A percentile compares a stretch with the other conserved stretches of the same genome.
Evolutionary conservation across 2,113 vertebrate species (phyloP).

Genomic region (Pantherophis guttatus): DNA sequence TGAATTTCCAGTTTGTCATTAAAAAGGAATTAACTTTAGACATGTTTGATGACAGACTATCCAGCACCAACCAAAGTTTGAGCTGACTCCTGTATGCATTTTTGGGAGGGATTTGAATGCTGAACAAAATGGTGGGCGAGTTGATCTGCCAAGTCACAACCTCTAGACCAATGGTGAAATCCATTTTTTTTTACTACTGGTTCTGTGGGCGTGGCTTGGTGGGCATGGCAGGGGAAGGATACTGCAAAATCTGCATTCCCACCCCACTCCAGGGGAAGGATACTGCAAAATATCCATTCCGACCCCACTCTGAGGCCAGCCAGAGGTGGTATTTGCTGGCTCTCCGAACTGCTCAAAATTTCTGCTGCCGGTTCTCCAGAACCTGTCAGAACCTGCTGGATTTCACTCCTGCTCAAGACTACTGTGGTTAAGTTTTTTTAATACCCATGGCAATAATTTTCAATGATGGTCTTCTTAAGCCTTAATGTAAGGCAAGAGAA

Average conservation of each 20-base stretch:
- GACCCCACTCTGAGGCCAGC: too few species aligned
- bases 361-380: too few species aligned
- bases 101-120: background rate
- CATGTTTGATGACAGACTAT: background rate
- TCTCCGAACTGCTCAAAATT: too few species aligned
- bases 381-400: too few species aligned
- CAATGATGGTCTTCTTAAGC: background rate
- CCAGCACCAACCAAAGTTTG: background rate
- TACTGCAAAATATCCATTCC: too few species aligned
- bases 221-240: too few species aligned
- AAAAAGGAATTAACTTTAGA: background rate
- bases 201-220: too few species aligned
- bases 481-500: background rate
- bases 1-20: background rate
- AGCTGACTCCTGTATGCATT: background rate
- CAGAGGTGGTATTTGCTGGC: too few species aligned
- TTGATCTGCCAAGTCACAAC: background rate
- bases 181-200: too few species aligned
- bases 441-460: background rate
- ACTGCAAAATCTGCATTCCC: too few species aligned
- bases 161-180: too few species aligned
- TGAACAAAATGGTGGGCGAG: background rate
- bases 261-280: too few species aligned
- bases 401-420: background rate
- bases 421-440: background rate